Conservation (phyloP, 2,797 vertebrate genomes). For the Phylloscopus collybita region DNA sequence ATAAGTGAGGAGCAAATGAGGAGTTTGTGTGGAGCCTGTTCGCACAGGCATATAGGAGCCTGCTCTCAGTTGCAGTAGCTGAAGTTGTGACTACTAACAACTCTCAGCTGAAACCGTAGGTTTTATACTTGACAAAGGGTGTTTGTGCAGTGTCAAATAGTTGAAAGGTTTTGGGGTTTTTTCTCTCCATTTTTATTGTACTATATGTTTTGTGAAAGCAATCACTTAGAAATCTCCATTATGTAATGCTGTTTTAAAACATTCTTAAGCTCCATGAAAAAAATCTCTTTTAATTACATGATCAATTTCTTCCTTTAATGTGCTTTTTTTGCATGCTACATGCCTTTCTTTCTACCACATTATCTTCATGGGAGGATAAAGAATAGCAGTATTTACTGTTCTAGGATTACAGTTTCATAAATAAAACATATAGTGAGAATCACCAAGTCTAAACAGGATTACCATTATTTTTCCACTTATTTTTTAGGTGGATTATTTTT, state of each 20-base stretch:
- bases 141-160: neutral
- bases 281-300: neutral
- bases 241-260: neutral
- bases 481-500: conserved; percentile 31
- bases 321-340: neutral
- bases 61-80: neutral
- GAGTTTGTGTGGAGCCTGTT: neutral
- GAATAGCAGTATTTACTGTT: neutral
- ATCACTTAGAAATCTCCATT: neutral
- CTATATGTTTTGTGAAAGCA: neutral
- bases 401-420: conserved; percentile 10
- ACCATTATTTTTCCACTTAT: neutral
- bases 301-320: neutral
- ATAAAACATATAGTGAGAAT: conserved; percentile 7
- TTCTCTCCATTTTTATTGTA: neutral
- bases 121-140: neutral
- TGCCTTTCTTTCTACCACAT: neutral
- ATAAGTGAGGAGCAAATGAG: neutral
- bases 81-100: neutral
- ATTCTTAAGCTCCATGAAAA: neutral
- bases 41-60: neutral
- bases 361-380: neutral
- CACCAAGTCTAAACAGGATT: neutral
- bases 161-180: neutral
- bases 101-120: neutral